Base-by-base conservation (phyloP, 1,140 invertebrate species). In the Hyles euphorbiae region DNA sequence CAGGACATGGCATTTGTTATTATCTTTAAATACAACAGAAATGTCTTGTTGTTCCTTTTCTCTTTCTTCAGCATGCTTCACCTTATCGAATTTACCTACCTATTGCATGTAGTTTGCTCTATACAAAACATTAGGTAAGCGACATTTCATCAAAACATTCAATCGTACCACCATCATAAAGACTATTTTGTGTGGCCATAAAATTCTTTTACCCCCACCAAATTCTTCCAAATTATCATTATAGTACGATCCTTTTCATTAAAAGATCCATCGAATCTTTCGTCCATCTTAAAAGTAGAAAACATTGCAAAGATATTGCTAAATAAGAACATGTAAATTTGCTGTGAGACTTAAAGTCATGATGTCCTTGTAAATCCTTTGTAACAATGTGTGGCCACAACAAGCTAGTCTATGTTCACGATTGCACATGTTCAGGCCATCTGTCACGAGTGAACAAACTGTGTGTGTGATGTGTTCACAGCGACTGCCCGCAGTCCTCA, bases 401-500 rank as follows among this genome's bases (percentile, higher is more conserved):
- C 83, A 88, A 86, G 72, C 47, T 88, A 88, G 86, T 88, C 86
- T 76, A 62, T 67, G 71, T 74, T 84, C 81, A 86, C 78, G 73
- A 67, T 73, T 74, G 83, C 83, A 87, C 85, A 76, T 70, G 74
- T 74, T 34, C 74, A 80, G 78, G 74, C 71, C 82, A 88, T 83
- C 76, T 72, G 74, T 77, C 86, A 87, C 86, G 77, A 86, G 84
- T 87, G 83, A 89, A 88, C 77, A 80, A 84, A 76, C 66, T 83
- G 74, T 88, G 77, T 89, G 86, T 91, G 89, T 91, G 89, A 87
- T 89, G 85, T 91, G 88, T 92, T 96, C 95, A 88, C 94, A 96
- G 95, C 94, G 95, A 91, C 93, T 96, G 90, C 95, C 95, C 91
- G 95, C 94, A 91, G 95, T 96, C 90, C 94, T 96, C 91, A 95